Evolutionary conservation across 2,113 vertebrate genomes (phyloP), one percentile per base, ranked within the genome.

Genomic region (Struthio camelus): DNA sequence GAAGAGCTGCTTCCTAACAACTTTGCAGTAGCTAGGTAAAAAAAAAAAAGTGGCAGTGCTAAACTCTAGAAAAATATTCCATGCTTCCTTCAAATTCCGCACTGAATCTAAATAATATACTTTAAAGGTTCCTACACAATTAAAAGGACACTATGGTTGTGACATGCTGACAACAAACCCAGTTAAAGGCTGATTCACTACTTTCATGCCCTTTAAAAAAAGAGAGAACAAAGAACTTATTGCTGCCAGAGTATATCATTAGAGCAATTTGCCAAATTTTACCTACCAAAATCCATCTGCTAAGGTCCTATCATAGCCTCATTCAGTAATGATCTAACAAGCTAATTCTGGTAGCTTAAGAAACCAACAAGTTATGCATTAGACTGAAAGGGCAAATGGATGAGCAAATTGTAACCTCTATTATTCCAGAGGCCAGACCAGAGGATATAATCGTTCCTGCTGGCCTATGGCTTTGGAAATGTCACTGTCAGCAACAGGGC

Each of bases 181-280:
- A 80, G 51, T 82, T 76, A 95, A 87, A 73, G 90, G 30, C 24
- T 10, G 32, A 73, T 91, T 89, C n/a, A 56, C 6, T 83, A 50
- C 87, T 80, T 89, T 83, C 40, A 56, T 91, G 42, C 24, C 46
- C 67, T 91, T 94, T 91, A 53, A 93, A 83, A 32, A 80, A 94
- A 91, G 27, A 19, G 18, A 81, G 66, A 92, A 85, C 40, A 71
- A 62, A 69, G 50, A 86, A 38, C 0, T 0, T 6, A 11, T 19
- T 73, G 34, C 58, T 95, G 48, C 66, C 65, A n/a, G 65, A 91
- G 61, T 7, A 24, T 34, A 75, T 46, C 66, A 59, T 79, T 73
- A 85, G 24, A 0, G 1, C 72, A 93, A 82, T 56, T 73, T 80
- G 22, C 22, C 53, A 23, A n/a, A 93, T 75, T 17, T 90, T 32